phyloP scores from a whole-genome alignment of 2,113 vertebrate species.

The Muscicapa adusta region DNA sequence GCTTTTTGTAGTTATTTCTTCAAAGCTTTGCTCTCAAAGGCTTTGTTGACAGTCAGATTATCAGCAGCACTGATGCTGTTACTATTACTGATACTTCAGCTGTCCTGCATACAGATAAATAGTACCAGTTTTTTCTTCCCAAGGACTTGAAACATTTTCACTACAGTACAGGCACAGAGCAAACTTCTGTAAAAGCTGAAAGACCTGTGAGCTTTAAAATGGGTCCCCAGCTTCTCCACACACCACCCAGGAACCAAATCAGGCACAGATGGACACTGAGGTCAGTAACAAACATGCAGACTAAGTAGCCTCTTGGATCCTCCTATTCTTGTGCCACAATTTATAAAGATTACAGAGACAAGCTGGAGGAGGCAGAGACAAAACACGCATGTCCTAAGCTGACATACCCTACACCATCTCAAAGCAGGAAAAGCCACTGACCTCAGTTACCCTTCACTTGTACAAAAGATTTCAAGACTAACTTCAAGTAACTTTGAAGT shows the following conservation, averaged over 20 bases:
- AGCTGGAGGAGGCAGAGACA: neutral
- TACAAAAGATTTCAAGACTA: neutral
- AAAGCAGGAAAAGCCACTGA: neutral
- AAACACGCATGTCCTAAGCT: neutral
- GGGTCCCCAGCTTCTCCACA: neutral
- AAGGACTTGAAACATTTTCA: neutral
- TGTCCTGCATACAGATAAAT: neutral
- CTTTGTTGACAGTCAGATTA: neutral
- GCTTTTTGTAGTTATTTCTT: neutral
- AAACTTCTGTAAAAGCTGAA: neutral
- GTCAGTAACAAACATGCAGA: neutral
- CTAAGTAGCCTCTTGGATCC: neutral
- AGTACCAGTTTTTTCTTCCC: neutral
- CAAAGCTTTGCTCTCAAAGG: neutral
- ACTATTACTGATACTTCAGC: neutral
- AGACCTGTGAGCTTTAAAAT: neutral
- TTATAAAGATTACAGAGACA: neutral
- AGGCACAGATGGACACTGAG: neutral
- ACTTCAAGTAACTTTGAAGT: neutral
- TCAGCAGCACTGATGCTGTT: neutral
- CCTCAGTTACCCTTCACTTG: neutral
- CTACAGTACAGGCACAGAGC: neutral
- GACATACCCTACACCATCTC: neutral
- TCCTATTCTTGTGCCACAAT: neutral
- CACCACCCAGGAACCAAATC: neutral